phyloP scores from a whole-genome alignment of 2,113 vertebrate genomes.

The Lophius piscatorius region DNA sequence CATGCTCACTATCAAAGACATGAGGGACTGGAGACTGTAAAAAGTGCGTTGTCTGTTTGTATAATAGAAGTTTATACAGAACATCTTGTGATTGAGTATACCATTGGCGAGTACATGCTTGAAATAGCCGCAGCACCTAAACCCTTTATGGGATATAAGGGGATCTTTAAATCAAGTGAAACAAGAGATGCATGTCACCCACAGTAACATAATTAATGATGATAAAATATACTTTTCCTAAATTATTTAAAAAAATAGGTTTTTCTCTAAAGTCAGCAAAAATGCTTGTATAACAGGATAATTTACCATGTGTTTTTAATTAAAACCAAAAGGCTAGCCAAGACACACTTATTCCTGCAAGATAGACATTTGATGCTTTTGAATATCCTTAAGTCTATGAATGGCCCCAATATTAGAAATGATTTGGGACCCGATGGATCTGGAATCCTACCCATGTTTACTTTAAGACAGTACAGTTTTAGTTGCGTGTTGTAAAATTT shows the following conservation, averaged over 20 bases:
- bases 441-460: background rate
- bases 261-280: background rate
- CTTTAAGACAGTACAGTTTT: background rate
- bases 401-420: background rate
- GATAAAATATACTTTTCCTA: no score
- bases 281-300: background rate
- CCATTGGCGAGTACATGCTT: background rate
- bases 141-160: background rate
- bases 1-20: constrained; percentile 35
- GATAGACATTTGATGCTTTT: background rate
- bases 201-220: no score
- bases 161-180: constrained; percentile 1
- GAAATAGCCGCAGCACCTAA: constrained; percentile 3
- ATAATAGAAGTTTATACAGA: constrained; percentile 29
- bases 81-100: no score
- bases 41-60: constrained; percentile 32
- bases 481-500: constrained; percentile 20
- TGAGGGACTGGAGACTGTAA: background rate
- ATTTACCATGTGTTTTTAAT: background rate
- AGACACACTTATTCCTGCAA: background rate
- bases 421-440: background rate
- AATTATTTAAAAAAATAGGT: background rate
- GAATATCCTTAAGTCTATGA: background rate
- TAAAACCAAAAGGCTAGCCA: background rate
- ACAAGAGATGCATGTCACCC: background rate